Evolutionary conservation across 2,113 vertebrate genomes (phyloP).

Genomic region (Oreochromis tanganicae): DNA sequence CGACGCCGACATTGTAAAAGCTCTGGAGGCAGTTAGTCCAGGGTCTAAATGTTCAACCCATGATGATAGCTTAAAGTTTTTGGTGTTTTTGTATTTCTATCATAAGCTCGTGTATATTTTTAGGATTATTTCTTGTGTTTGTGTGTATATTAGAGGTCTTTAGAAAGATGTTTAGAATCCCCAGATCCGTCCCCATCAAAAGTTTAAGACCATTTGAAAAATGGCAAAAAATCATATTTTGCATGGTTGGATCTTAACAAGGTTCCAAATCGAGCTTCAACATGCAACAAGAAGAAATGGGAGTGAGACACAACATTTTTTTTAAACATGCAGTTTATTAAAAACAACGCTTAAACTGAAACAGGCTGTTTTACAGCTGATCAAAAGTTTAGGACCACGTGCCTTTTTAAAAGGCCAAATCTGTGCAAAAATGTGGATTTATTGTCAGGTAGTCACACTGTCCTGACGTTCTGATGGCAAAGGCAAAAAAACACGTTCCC

Average conservation of each 20-base stretch:
- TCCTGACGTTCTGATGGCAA: not conserved
- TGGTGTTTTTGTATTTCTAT: not conserved
- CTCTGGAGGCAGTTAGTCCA: not conserved
- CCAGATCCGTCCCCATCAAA: not conserved
- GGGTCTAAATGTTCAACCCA: not conserved
- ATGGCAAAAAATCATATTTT: not conserved
- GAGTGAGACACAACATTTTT: not conserved
- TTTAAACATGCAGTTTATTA: not conserved
- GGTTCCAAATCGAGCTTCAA: not conserved
- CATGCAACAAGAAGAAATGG: accelerated
- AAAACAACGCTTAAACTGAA: not conserved
- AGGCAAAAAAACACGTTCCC: accelerated
- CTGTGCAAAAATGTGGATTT: not conserved
- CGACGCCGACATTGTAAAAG: not conserved
- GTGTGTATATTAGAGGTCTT: not conserved
- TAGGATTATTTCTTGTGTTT: not conserved
- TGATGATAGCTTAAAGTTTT: not conserved
- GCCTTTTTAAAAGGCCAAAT: not conserved
- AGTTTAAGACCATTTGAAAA: not conserved
- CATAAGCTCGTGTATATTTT: accelerated
- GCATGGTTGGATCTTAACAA: not conserved
- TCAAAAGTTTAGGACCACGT: not conserved
- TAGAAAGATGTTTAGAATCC: accelerated
- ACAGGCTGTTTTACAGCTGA: not conserved
- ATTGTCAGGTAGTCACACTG: not conserved